Base-by-base conservation (phyloP, 2,888 invertebrate genomes). In the Drosophila paramelanica region DNA sequence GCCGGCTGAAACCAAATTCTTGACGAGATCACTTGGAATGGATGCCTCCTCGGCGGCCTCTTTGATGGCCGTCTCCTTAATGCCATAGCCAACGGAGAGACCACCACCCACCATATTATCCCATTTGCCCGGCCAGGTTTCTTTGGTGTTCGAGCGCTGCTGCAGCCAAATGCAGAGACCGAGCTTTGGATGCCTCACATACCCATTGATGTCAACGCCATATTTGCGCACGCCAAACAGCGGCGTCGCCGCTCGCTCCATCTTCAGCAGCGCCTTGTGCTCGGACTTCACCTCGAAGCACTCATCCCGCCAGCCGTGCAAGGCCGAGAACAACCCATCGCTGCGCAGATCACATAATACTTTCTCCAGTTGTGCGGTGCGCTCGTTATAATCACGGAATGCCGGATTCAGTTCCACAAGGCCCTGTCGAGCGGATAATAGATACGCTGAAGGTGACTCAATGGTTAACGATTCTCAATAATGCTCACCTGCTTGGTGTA, bases 21-120 rank as follows among this genome's bases (percentile, higher is more conserved):
- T 95, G 62, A 97, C 95, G 70, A 98, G 93, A 90, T 96, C 94
- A 64, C 94, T 94, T 78, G 97, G 96, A 86, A 99, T 96, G 41
- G 97, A 97, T 25, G 98, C 98, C 91, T 99, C 98, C 92, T 98
- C 98, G 79, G 96, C 96, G 5, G 98, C 98, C 92, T 99, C 98
- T 91, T 98, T 98, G 79, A 96, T 94, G 38, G 97, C 97, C 53
- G 98, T 98, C 93, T 98, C 97, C 83, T 96, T 93, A 67, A 98
- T 96, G 47, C 96, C 96, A 92, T 95, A 96, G 14, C 98, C 98
- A 45, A 97, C 97, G 27, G 97, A 96, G 53, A 98, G 92, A 4
- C 98, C 98, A 56, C 98, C 98, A 77, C 97, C 97, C 41, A 98
- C 98, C 95, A 98, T 97, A 91, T 98, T 98, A 92, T 98, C 98